Conservation (phyloP, 2,888 invertebrate species). For the Sesamia inferens region DNA sequence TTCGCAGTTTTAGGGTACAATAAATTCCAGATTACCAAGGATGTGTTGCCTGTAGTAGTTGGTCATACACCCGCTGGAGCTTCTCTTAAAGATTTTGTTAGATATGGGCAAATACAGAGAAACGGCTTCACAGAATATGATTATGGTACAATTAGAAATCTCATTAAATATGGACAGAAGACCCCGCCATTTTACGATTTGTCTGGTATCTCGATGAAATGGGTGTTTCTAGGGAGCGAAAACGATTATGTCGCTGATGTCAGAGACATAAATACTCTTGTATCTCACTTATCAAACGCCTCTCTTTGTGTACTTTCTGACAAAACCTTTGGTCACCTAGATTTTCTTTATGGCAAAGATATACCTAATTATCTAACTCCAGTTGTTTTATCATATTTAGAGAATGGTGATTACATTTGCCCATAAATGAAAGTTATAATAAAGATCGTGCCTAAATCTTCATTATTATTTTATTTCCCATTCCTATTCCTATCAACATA, state of each 20-base stretch:
- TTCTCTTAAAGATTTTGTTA: conserved; percentile 65
- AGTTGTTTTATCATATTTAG: conserved; percentile 57
- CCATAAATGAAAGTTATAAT: conserved; percentile 23
- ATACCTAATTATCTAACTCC: conserved; percentile 66
- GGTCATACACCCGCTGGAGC: conserved; percentile 69
- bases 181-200: conserved; percentile 65
- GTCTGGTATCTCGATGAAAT: conserved; percentile 57
- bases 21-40: conserved; percentile 60
- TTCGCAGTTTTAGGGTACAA: conserved; percentile 69
- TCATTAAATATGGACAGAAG: conserved; percentile 51
- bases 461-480: conserved; percentile 17
- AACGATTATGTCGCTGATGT: conserved; percentile 67
- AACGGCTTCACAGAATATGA: conserved; percentile 69
- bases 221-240: conserved; percentile 60
- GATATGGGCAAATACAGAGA: conserved; percentile 66
- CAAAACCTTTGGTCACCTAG: conserved; percentile 67
- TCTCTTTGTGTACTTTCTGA: conserved; percentile 66
- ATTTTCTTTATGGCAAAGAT: conserved; percentile 69
- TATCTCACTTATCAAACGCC: conserved; percentile 52
- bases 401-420: conserved; percentile 56
- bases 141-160: conserved; percentile 57
- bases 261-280: conserved; percentile 60
- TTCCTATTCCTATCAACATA: neutral
- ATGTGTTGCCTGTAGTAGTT: conserved; percentile 60
- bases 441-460: neutral